Evolutionary conservation across 2,888 invertebrate genomes (phyloP).

Genomic region (Dryomyza anilis): DNA sequence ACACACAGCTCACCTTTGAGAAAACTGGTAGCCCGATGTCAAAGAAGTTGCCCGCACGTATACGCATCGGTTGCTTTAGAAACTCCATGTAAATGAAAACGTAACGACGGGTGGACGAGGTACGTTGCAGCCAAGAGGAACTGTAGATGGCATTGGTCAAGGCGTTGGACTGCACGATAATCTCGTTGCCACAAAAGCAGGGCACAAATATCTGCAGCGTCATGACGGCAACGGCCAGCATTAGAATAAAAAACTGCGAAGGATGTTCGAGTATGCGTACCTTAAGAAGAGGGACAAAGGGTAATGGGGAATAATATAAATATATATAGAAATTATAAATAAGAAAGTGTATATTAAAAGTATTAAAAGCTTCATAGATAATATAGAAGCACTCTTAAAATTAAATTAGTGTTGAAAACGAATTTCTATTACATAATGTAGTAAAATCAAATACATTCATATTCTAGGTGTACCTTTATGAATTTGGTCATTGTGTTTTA

Average conservation of each 20-base stretch:
- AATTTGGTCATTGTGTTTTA: too few species aligned
- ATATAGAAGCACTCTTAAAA: too few species aligned
- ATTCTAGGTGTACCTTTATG: too few species aligned
- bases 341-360: too few species aligned
- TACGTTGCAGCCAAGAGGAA: slow-evolving; percentile 50
- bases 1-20: slow-evolving; percentile 43
- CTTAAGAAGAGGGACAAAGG: too few species aligned
- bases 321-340: too few species aligned
- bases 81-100: slow-evolving; percentile 50
- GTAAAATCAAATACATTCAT: too few species aligned
- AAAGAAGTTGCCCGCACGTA: slow-evolving; percentile 52
- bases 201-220: slow-evolving; percentile 52
- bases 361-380: too few species aligned
- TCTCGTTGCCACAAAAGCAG: slow-evolving; percentile 53
- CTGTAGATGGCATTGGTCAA: slow-evolving; percentile 45
- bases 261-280: too few species aligned
- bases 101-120: slow-evolving; percentile 41
- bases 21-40: slow-evolving; percentile 50
- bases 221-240: slow-evolving; percentile 46
- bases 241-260: slow-evolving; percentile 34
- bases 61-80: slow-evolving; percentile 45
- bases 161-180: slow-evolving; percentile 46
- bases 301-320: too few species aligned
- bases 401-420: too few species aligned
- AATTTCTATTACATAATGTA: too few species aligned